phyloP scores from a whole-genome alignment of 2,888 invertebrate species.

The Melikaiella ostensackeni region DNA sequence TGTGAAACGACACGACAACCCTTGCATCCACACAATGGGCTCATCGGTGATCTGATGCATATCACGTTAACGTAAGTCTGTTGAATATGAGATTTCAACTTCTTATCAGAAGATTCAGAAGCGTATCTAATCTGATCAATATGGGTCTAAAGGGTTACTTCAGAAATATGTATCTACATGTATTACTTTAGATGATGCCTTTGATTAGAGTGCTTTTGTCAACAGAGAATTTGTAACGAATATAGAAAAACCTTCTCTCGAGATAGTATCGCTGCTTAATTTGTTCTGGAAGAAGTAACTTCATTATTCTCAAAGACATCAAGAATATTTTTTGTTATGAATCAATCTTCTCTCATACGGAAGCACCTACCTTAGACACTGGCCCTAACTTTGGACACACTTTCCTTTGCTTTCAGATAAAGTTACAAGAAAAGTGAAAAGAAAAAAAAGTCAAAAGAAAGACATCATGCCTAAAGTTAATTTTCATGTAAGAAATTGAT shows the following conservation, averaged over 20 bases:
- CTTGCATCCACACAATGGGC: slow-evolving; percentile 66
- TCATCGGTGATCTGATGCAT: slow-evolving; percentile 70
- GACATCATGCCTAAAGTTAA: no score
- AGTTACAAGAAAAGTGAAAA: no score
- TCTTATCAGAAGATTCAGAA: not conserved
- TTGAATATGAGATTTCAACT: slow-evolving; percentile 15
- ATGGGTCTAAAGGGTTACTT: no score
- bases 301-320: not conserved
- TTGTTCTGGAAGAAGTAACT: no score
- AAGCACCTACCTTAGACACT: no score
- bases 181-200: not conserved
- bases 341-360: not conserved
- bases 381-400: no score
- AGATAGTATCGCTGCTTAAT: not conserved
- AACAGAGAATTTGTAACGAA: not conserved
- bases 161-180: no score
- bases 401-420: no score
- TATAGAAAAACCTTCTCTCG: not conserved
- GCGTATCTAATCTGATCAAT: no score
- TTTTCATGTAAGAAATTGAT: no score
- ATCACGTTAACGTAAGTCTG: slow-evolving; percentile 71
- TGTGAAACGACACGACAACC: slow-evolving; percentile 69
- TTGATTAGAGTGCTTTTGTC: not conserved
- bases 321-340: not conserved
- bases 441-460: no score